Conservation (phyloP, 2,797 vertebrate species). For the Dendrocincla tyrannina region DNA sequence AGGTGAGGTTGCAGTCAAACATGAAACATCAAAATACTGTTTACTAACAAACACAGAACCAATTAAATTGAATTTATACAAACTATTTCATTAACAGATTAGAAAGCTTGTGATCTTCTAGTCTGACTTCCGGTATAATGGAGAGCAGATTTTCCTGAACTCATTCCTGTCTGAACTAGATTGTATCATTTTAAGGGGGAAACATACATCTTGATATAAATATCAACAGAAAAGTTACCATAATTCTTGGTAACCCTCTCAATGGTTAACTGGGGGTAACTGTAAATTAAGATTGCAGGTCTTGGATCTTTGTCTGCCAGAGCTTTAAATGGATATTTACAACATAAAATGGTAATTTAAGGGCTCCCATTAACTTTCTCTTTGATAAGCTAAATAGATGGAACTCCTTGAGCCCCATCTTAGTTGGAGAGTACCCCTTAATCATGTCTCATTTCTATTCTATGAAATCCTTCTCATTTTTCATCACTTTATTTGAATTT, state of each 20-base stretch:
- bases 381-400: constrained; percentile 19
- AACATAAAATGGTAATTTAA: neutral
- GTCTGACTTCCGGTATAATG: neutral
- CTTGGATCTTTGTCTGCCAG: neutral
- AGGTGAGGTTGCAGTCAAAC: constrained; percentile 17
- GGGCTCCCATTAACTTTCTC: neutral
- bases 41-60: constrained; percentile 9
- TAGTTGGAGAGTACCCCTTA: neutral
- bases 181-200: neutral
- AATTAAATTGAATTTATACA: constrained; percentile 1
- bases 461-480: neutral
- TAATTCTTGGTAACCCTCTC: neutral
- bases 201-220: neutral
- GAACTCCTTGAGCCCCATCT: neutral
- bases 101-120: constrained; percentile 17
- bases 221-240: neutral
- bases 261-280: neutral
- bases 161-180: neutral
- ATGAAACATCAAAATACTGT: neutral
- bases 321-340: constrained; percentile 11
- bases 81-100: constrained; percentile 28
- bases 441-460: neutral
- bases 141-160: neutral
- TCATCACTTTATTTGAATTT: neutral
- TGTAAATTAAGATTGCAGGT: neutral